phyloP scores from a whole-genome alignment of 2,888 invertebrate genomes.

The Creontiades dilutus region DNA sequence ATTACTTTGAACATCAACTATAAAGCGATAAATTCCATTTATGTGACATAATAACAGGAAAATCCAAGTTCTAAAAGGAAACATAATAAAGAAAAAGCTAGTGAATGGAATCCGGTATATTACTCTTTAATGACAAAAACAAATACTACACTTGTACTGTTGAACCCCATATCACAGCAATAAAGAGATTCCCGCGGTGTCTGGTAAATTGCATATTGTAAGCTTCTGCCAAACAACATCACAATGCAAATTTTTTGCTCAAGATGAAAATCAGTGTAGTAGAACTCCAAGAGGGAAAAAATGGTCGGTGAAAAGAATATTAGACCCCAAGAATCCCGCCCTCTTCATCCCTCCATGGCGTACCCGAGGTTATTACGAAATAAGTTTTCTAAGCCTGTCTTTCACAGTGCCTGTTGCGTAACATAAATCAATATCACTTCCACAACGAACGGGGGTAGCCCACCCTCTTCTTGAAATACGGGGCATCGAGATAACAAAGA shows the following conservation, averaged over 20 bases:
- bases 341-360: slow-evolving; percentile 23
- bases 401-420: slow-evolving; percentile 62
- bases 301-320: slow-evolving; percentile 43
- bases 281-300: slow-evolving; percentile 34
- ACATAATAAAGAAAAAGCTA: too few species aligned
- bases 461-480: slow-evolving; percentile 37
- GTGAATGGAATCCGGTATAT: too few species aligned
- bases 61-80: too few species aligned
- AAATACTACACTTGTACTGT: too few species aligned
- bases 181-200: slow-evolving; percentile 15
- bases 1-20: too few species aligned
- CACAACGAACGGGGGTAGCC: background rate
- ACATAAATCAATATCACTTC: slow-evolving; percentile 68
- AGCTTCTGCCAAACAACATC: background rate
- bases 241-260: background rate
- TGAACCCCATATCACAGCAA: too few species aligned
- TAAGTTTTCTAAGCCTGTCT: slow-evolving; percentile 67
- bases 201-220: background rate
- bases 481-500: slow-evolving; percentile 60
- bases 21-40: too few species aligned
- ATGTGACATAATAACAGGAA: too few species aligned
- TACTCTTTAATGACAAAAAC: too few species aligned
- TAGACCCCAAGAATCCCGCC: slow-evolving; percentile 45
- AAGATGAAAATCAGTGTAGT: slow-evolving; percentile 16
- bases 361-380: slow-evolving; percentile 66